These are phyloP conservation scores for Thaleichthys pacificus DNA, from an alignment of 2,797 vertebrate genomes.

Conservation along the genomic window DNA sequence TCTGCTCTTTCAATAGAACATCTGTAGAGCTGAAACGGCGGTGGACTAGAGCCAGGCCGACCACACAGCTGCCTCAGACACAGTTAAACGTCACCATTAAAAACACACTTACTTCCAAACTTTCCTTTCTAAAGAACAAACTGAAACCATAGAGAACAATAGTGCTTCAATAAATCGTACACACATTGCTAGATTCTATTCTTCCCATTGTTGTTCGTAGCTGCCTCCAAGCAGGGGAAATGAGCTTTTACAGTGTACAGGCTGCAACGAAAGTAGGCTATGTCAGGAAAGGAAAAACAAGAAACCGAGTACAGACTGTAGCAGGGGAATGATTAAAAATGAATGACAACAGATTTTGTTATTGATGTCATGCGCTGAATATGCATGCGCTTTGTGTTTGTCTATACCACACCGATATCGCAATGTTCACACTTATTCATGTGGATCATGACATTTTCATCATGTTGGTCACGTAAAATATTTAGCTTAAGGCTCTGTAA, in stretches of 20 bases:
- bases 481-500: constrained; percentile 23
- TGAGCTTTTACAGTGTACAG: constrained; percentile 23
- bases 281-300: constrained; percentile 42
- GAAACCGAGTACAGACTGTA: constrained; percentile 14
- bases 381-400: constrained; percentile 41
- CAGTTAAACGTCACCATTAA: too few relatives aligned
- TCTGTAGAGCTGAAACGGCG: too few relatives aligned
- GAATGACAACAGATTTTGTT: constrained; percentile 51
- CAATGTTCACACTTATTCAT: constrained; percentile 19
- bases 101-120: too few relatives aligned
- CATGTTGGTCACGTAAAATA: constrained; percentile 20
- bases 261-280: constrained; percentile 31
- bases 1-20: too few relatives aligned
- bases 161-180: not conserved
- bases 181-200: not conserved
- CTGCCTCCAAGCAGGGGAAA: constrained; percentile 27
- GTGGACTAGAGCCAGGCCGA: too few relatives aligned
- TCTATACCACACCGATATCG: constrained; percentile 14
- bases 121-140: too few relatives aligned
- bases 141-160: not conserved
- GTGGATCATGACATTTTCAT: constrained; percentile 23
- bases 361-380: constrained; percentile 44
- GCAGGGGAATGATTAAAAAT: constrained; percentile 52
- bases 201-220: constrained; percentile 29
- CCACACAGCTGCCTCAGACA: too few relatives aligned